Evolutionary conservation across 2,797 vertebrate genomes (phyloP).

Genomic region (Ptychobarbus kaznakovi): DNA sequence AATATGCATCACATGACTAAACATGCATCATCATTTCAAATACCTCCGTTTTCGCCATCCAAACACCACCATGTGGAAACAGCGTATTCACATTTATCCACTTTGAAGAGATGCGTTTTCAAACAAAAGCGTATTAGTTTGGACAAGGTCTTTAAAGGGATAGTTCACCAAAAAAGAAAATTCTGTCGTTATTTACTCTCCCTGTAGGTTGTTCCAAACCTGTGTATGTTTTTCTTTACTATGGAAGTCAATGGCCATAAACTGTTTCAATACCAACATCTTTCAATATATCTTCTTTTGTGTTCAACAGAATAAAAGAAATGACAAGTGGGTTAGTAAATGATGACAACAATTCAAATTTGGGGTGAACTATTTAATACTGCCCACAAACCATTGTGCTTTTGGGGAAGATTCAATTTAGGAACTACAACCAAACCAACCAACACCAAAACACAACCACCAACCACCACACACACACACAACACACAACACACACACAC

Average conservation of each 20-base stretch:
- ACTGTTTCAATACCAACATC: not conserved
- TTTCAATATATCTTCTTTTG: not conserved
- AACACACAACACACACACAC: too few species aligned
- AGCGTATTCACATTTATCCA: not conserved
- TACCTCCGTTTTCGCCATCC: too few species aligned
- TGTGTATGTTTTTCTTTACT: not conserved
- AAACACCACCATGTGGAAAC: too few species aligned
- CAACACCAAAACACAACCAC: too few species aligned
- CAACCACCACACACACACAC: too few species aligned
- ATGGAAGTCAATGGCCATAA: not conserved
- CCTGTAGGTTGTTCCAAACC: too few species aligned
- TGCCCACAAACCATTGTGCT: not conserved
- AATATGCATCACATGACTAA: too few species aligned
- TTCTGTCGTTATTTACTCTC: too few species aligned
- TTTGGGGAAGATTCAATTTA: not conserved
- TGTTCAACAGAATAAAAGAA: not conserved
- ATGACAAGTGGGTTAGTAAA: not conserved
- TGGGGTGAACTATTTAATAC: not conserved
- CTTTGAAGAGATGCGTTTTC: not conserved
- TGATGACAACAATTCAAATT: not conserved
- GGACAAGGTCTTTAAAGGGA: not conserved
- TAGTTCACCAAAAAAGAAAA: not conserved
- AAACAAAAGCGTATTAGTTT: not conserved
- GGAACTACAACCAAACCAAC: not conserved
- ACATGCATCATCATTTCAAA: too few species aligned